Base-by-base conservation (phyloP, 2,797 vertebrate species). In the Coluber constrictor region DNA sequence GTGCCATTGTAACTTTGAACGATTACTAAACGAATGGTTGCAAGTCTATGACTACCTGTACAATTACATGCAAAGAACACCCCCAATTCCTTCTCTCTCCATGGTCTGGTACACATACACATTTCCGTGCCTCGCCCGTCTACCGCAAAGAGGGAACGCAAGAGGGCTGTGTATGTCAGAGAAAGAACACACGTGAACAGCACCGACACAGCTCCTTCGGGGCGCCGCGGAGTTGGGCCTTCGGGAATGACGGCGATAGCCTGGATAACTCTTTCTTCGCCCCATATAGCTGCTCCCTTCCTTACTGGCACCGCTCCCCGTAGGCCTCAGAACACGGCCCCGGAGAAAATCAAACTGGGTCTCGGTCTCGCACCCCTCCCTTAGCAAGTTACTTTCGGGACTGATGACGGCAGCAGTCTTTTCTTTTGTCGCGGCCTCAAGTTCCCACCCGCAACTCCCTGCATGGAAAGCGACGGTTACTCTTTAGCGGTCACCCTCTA, bases 401-500 rank as follows among this genome's bases (percentile, higher is more conserved):
- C 29, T n/a, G 37, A 94, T 86, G 94, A 96, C 95, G 43, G 94
- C 96, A 93, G 94, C 94, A 57, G 86, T 95, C 93, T 93, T 93
- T 87, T 93, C 95, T 90, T 94, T 92, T 92, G 94, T 92, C 32
- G 66, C 93, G 86, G 61, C 86, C 89, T 88, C 56, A 47, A n/a
- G 86, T 83, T 66, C 11, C 27, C 88, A 29, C 59, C n/a, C 70
- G 43, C 91, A 88, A 18, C 87, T 89, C 79, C 51, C 63, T 32
- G 43, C 93, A 94, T 92, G 93, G 89, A 92, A 92, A 13, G 90
- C 92, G 87, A 91, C 92, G 91, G 95, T 95, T 96, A 91, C 94
- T 95, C 94, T 93, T 94, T 92, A 51, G 95, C 95, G 95, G 94
- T 96, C 91, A 92, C 74, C 96, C 96, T 94, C 95, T 95, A 90